These are phyloP conservation scores for Xenopus laevis DNA, from an alignment of 2,113 vertebrate genomes.

Conservation along the genomic window DNA sequence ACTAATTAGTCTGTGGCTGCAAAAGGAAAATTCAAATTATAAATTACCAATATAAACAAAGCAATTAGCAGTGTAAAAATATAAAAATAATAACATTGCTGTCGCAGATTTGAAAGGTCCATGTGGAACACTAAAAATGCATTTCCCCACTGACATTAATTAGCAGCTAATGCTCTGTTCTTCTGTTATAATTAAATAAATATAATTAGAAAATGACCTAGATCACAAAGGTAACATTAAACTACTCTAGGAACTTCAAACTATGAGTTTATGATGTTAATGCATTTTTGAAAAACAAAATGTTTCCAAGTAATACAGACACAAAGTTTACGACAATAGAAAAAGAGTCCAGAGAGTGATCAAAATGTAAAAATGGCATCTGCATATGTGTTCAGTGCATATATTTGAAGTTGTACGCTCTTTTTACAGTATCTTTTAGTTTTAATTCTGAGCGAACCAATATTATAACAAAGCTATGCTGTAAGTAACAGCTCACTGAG, in stretches of 20 bases:
- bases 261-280: background rate
- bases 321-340: no score
- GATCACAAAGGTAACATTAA: slow-evolving; percentile 20
- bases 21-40: background rate
- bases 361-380: no score
- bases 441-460: no score
- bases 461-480: no score
- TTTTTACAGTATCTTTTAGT: no score
- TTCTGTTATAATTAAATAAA: slow-evolving; percentile 26
- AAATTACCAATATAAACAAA: background rate
- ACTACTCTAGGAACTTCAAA: background rate
- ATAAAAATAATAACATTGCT: background rate
- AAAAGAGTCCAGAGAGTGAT: no score
- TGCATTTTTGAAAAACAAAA: no score
- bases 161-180: slow-evolving; percentile 8
- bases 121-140: background rate
- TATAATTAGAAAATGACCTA: slow-evolving; percentile 24
- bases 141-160: slow-evolving; percentile 4
- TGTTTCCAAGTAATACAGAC: no score
- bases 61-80: slow-evolving; percentile 5
- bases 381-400: no score
- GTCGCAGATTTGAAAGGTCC: background rate
- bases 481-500: no score
- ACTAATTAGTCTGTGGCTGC: background rate
- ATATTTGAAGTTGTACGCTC: no score